Evolutionary conservation across 2,888 invertebrate genomes (phyloP).

Genomic region (Ametastegia equiseti): DNA sequence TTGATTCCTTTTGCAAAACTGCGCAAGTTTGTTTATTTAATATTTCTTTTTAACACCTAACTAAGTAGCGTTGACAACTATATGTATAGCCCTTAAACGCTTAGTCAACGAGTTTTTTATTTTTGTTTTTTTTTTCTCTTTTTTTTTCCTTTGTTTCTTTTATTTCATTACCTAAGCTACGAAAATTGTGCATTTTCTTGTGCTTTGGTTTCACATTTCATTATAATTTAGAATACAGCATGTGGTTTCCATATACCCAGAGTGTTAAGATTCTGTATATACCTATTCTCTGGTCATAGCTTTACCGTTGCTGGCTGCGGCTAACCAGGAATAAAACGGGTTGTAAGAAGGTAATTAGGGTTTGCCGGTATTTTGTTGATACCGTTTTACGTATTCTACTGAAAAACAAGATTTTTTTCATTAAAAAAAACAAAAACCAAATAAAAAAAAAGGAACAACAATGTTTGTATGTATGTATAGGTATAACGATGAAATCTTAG

Average conservation of each 20-base stretch:
- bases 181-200: slow-evolving; percentile 63
- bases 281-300: neutral
- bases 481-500: neutral
- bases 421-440: neutral
- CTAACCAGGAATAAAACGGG: slow-evolving; percentile 34
- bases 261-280: slow-evolving; percentile 24
- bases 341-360: slow-evolving; percentile 16
- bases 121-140: slow-evolving; percentile 33
- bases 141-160: slow-evolving; percentile 10
- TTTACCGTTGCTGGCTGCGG: slow-evolving; percentile 36
- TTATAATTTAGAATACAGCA: slow-evolving; percentile 41
- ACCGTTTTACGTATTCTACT: neutral
- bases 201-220: slow-evolving; percentile 48
- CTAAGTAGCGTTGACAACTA: slow-evolving; percentile 16
- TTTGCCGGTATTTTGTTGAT: slow-evolving; percentile 12
- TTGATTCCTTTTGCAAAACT: slow-evolving; percentile 7
- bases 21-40: neutral
- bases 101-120: slow-evolving; percentile 48
- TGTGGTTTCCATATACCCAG: neutral
- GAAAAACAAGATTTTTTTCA: neutral
- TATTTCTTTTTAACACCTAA: slow-evolving; percentile 42
- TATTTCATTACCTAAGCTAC: slow-evolving; percentile 55
- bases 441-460: neutral
- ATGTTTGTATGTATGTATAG: neutral
- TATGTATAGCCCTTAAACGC: neutral